phyloP scores from a whole-genome alignment of 2,113 vertebrate genomes.

The Cavia aperea region DNA sequence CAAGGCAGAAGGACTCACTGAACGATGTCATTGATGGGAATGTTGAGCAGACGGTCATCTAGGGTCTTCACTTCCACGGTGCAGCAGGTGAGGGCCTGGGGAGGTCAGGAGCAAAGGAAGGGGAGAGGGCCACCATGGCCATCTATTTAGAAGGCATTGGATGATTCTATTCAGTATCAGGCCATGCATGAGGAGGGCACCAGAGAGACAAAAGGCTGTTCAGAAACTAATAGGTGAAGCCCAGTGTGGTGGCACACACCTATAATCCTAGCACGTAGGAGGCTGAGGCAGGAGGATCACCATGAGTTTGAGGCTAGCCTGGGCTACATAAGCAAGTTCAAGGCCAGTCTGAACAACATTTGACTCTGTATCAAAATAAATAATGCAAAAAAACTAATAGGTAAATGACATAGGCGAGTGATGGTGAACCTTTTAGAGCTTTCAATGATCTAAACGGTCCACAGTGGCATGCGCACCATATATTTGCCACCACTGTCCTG shows the following conservation, averaged over 20 bases:
- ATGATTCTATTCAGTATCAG: background rate
- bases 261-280: background rate
- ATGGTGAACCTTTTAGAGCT: background rate
- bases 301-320: background rate
- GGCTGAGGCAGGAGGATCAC: background rate
- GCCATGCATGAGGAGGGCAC: background rate
- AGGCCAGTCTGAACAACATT: background rate
- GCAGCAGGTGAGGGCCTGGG: slow-evolving; percentile 88
- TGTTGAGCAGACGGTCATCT: slow-evolving; percentile 86
- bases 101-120: background rate
- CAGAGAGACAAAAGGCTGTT: background rate
- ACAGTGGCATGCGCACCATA: background rate
- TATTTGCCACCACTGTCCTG: background rate
- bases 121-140: background rate
- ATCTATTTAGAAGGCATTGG: background rate
- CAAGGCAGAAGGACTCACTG: slow-evolving; percentile 81
- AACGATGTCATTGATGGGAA: slow-evolving; percentile 92
- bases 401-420: background rate
- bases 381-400: background rate
- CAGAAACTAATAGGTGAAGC: background rate
- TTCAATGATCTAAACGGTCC: background rate
- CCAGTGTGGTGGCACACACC: too few relatives aligned
- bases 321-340: background rate
- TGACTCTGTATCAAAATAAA: background rate
- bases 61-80: slow-evolving; percentile 86